Conservation (phyloP, 2,888 invertebrate species). For the Hirtodrosophila alboralis region DNA sequence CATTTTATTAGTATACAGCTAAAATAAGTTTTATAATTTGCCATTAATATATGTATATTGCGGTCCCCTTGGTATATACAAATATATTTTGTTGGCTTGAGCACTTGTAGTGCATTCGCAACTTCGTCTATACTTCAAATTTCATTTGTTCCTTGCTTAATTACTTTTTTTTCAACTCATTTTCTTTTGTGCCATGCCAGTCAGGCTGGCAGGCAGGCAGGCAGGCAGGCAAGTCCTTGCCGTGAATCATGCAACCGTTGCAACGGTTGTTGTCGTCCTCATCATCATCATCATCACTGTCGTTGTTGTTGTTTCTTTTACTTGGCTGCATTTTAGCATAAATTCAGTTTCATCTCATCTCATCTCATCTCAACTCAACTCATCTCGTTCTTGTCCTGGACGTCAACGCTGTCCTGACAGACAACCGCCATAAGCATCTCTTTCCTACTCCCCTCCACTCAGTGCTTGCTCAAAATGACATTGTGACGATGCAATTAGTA, state of each 20-base stretch:
- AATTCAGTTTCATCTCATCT: conserved; percentile 81
- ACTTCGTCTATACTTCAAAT: conserved; percentile 10
- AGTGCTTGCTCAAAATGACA: conserved; percentile 75
- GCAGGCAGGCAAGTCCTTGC: conserved; percentile 60
- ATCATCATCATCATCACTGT: conserved; percentile 25
- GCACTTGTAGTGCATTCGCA: conserved; percentile 20
- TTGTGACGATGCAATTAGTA: conserved; percentile 84
- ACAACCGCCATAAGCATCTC: conserved; percentile 53
- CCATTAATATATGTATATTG: no score
- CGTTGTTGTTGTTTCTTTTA: conserved; percentile 59
- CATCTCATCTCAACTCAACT: conserved; percentile 46
- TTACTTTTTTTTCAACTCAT: conserved; percentile 80
- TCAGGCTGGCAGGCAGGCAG: conserved; percentile 34
- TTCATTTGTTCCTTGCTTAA: conserved; percentile 56
- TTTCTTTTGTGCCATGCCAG: conserved; percentile 76
- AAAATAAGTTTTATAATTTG: no score
- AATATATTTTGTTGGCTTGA: not conserved
- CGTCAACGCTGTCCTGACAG: conserved; percentile 56
- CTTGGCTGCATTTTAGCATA: conserved; percentile 79
- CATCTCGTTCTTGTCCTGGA: conserved; percentile 15
- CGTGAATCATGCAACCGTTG: conserved; percentile 49
- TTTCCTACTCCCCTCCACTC: not conserved
- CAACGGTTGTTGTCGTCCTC: conserved; percentile 48
- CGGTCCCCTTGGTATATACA: no score
- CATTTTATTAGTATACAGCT: no score